Base-by-base conservation (phyloP, 2,113 vertebrate species). In the Pimephales promelas region DNA sequence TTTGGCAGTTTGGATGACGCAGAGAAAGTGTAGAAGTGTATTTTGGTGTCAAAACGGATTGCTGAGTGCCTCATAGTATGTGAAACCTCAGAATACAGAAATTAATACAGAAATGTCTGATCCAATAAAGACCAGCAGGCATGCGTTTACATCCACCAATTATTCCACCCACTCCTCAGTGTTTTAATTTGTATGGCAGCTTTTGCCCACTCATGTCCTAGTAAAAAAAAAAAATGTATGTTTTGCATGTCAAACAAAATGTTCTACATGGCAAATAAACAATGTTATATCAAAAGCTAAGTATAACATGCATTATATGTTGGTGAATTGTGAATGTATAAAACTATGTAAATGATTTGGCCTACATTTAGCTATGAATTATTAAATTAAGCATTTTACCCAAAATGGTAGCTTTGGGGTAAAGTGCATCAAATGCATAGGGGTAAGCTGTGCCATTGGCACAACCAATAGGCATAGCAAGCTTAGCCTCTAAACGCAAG, bases 21-120 rank as follows among this genome's bases (percentile, higher is more conserved):
- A 80, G 24, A 80, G 40, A 80, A 66, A 66, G 61, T 49, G 59
- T n/a, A 34, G 26, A 79, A 66, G 59, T 80, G 78, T 66, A 36
- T 80, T 80, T 52, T 80, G 61, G 59, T 80, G 78, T 52, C 43
- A n/a, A 3, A 49, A 22, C 78, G 1, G 59, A 66, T 80, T 49
- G 47, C n/a, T 0, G 11, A 24, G 40, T 52, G 28, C 43, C 45
- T 6, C 5, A 14, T n/a, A 66, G 43, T 61, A 80, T 78, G 36
- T 61, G 16, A 26, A 52, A 22, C 10, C 59, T 34, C 43, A 66
- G n/a, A n/a, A n/a, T n/a, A n/a, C n/a, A n/a, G n/a, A n/a, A n/a
- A n/a, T 80, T 43, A 80, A 78, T 61, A 61, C 56, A 28, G 16
- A 78, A 49, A 66, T 16, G 36, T 28, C 40, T 79, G 14, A 78